A percentile compares a stretch with the other conserved stretches of the same genome.
phyloP scores from a whole-genome alignment of 2,888 invertebrate genomes.

The Capitulum mitella region DNA sequence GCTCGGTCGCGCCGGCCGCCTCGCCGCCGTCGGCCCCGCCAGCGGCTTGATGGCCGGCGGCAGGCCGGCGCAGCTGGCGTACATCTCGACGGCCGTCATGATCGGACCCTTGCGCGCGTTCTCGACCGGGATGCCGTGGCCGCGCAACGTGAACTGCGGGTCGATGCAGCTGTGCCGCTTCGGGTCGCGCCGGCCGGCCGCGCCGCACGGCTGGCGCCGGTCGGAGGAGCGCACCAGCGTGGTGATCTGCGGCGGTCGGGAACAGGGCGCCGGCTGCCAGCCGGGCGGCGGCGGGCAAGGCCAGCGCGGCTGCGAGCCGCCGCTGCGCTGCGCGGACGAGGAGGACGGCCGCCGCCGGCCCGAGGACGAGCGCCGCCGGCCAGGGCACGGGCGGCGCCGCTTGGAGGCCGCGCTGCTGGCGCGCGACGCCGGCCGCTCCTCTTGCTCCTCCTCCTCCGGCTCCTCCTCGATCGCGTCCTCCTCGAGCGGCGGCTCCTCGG shows the following conservation, averaged over 20 bases:
- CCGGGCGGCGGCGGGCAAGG: not conserved
- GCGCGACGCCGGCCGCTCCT: not conserved
- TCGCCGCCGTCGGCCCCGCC: not conserved
- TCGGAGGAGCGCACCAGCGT: not conserved
- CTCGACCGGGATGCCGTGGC: not conserved
- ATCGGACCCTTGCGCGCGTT: not conserved
- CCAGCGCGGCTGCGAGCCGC: not conserved
- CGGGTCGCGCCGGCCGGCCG: not conserved
- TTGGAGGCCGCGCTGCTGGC: not conserved
- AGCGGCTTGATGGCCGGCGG: not conserved
- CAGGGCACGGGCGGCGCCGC: not conserved
- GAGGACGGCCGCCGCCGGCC: not conserved
- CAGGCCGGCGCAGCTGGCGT: not conserved
- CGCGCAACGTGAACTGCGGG: not conserved
- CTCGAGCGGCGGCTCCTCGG: no score
- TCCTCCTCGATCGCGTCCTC: no score
- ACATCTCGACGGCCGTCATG: not conserved
- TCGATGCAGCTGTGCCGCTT: not conserved
- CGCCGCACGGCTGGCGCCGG: not conserved
- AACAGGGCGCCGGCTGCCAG: not conserved
- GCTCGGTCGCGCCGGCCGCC: not conserved
- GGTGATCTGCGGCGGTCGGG: not conserved
- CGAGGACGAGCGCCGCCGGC: not conserved
- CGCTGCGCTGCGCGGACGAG: not conserved
- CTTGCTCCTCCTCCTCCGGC: not conserved